These are phyloP conservation scores for Sus scrofa DNA, from an alignment of 2,113 vertebrate genomes.

Conservation along the genomic window DNA sequence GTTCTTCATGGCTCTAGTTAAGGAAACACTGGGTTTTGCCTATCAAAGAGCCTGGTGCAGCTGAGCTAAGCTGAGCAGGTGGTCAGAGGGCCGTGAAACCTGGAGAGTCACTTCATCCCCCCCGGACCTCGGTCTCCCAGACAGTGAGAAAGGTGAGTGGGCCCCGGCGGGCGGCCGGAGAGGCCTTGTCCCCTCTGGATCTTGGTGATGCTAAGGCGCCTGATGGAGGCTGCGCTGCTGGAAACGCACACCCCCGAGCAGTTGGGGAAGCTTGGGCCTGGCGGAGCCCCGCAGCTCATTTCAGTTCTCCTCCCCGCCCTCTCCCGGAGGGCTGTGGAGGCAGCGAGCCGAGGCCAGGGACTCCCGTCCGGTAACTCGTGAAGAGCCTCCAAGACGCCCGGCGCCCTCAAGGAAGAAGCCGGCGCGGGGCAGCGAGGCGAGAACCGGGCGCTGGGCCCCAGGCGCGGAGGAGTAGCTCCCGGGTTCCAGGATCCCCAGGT, in stretches of 20 bases:
- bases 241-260: neutral
- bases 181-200: neutral
- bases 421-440: neutral
- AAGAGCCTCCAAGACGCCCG: neutral
- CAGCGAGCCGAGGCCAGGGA: neutral
- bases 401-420: constrained; percentile 64
- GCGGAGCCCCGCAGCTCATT: neutral
- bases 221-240: no score
- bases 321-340: constrained; percentile 16
- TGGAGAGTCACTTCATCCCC: neutral
- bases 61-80: neutral
- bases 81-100: neutral
- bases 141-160: rapidly evolving
- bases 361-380: rapidly evolving
- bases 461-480: constrained; percentile 63
- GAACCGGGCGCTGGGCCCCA: constrained; percentile 73
- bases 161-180: neutral
- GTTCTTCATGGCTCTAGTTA: rapidly evolving
- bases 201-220: neutral
- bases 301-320: constrained; percentile 34
- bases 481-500: constrained; percentile 53
- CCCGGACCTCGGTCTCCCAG: neutral
- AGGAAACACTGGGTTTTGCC: neutral
- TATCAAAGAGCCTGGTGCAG: neutral
- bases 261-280: neutral